These are phyloP conservation scores for Ferrisia virgata DNA, from an alignment of 2,888 invertebrate species.

Conservation along the genomic window DNA sequence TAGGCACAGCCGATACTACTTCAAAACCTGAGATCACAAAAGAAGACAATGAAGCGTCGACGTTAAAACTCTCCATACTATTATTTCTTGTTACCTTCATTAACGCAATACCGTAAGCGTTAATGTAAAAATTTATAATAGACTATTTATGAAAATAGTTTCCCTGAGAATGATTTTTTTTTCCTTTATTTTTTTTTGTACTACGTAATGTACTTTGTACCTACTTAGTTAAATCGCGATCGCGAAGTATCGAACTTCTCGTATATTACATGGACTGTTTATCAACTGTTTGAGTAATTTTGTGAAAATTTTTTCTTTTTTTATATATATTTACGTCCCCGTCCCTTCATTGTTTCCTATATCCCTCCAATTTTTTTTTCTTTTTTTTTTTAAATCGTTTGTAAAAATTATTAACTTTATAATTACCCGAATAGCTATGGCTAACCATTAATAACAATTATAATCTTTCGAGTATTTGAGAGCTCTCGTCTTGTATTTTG, in stretches of 20 bases:
- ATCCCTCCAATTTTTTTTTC: neutral
- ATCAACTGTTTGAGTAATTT: neutral
- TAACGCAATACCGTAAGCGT: conserved; percentile 16
- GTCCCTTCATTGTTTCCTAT: neutral
- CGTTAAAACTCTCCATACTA: neutral
- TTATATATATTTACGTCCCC: neutral
- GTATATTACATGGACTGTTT: neutral
- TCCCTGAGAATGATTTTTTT: neutral
- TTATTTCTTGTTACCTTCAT: conserved; percentile 4
- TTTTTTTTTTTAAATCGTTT: neutral
- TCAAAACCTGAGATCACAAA: neutral
- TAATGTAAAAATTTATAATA: neutral
- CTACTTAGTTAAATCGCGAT: neutral
- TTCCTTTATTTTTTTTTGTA: neutral
- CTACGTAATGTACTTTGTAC: neutral
- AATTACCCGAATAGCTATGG: neutral
- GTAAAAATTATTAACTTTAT: neutral
- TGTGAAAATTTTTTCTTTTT: neutral
- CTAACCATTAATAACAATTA: too few species aligned
- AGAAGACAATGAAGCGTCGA: neutral
- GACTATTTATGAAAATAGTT: neutral
- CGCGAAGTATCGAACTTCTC: neutral
- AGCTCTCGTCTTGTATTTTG: too few species aligned
- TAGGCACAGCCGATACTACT: neutral
- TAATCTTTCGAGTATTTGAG: too few species aligned